Evolutionary conservation across 2,113 vertebrate genomes (phyloP), one percentile per base, ranked within the genome.

Genomic region (Aythya baeri): DNA sequence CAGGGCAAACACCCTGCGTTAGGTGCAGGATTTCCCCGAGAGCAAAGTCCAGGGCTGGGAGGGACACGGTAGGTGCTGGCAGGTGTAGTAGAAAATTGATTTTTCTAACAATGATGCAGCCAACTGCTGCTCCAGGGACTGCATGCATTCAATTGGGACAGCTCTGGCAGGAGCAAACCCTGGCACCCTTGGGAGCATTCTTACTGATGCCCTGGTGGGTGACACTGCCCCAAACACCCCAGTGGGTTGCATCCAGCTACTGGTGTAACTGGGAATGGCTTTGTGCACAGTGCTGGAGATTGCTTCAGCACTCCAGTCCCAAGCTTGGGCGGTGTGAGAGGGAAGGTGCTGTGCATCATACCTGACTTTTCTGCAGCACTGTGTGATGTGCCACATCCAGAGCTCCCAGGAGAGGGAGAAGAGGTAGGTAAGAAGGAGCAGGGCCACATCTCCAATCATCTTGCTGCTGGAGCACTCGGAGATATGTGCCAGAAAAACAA

Each of bases 61-160:
- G 70, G 26, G 5, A 36, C 46, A 9, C 0, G 0, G 41, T 15
- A 96, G 52, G 7, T 16, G 52, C n/a, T 23, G 49, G 26, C 29
- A 65, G 66, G 36, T 59, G 44, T 46, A 86, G 29, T 17, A 79
- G 0, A 34, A n/a, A 54, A 70, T 26, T n/a, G 22, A 1, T 25
- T 6, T 54, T 91, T 82, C 49, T 43, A 4, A 12, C 32, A 59
- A 62, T 59, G n/a, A 43, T 2, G 1, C 31, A 72, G 77, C 31
- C 0, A 0, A 9, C 2, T 9, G 34, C 34, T 68, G 50, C 23
- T 75, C 14, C 4, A 54, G 43, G 23, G n/a, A 2, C 4, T 89
- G 70, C 70, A 67, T 29, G 12, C 21, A 44, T 68, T 15, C 2
- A 0, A 1, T 54, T 13, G 27, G n/a, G 70, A 25, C 23, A 44